Percentiles rank a stretch among this genome's conserved stretches.
Evolutionary conservation across 2,888 invertebrate genomes (phyloP).

Genomic region (Conops quadrifasciatus): DNA sequence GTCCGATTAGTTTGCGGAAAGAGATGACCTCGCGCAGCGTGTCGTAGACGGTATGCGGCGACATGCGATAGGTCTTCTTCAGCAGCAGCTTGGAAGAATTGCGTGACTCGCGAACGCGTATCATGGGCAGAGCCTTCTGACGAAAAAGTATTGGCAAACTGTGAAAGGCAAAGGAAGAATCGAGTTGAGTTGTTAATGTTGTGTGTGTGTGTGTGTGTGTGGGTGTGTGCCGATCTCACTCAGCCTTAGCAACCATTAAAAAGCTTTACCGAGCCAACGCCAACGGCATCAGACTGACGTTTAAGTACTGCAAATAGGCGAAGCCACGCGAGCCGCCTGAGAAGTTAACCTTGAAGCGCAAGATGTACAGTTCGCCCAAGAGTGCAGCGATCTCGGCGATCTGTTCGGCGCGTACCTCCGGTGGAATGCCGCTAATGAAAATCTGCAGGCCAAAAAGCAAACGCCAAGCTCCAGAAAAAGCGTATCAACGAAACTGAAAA

Average conservation of each 20-base stretch:
- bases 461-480: no score
- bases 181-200: no score
- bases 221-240: no score
- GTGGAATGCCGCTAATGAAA: slow-evolving; percentile 47
- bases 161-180: not conserved
- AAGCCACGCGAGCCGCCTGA: slow-evolving; percentile 52
- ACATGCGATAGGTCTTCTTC: slow-evolving; percentile 42
- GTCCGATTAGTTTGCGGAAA: slow-evolving; percentile 48
- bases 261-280: slow-evolving; percentile 48
- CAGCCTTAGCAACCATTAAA: not conserved
- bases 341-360: slow-evolving; percentile 56
- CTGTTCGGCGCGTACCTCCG: slow-evolving; percentile 38
- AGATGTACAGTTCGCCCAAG: slow-evolving; percentile 53
- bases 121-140: slow-evolving; percentile 31
- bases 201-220: no score
- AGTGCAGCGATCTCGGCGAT: slow-evolving; percentile 48
- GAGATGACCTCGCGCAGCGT: slow-evolving; percentile 41
- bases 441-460: slow-evolving; percentile 39
- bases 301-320: slow-evolving; percentile 57
- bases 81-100: slow-evolving; percentile 51
- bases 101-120: slow-evolving; percentile 47
- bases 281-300: slow-evolving; percentile 40
- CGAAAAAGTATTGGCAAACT: slow-evolving; percentile 47
- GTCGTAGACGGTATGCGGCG: slow-evolving; percentile 47
- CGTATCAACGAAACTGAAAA: not conserved